A percentile compares a stretch with the other conserved stretches of the same genome.
phyloP scores from a whole-genome alignment of 35 echinoderm and acorn worm genomes.

The Stichopus chloronotus region DNA sequence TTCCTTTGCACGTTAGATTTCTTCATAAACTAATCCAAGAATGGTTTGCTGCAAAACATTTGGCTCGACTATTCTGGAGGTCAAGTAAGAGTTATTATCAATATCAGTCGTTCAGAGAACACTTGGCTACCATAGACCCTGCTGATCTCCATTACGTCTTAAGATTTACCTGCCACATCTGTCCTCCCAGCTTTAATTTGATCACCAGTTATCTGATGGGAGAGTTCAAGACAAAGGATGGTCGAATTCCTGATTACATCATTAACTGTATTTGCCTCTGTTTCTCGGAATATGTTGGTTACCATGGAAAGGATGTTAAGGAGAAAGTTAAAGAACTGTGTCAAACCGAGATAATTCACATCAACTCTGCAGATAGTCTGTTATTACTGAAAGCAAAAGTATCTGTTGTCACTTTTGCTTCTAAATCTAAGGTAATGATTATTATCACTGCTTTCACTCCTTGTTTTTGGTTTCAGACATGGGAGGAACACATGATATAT shows the following conservation, averaged over 20 bases:
- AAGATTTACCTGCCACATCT: neutral
- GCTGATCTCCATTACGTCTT: constrained; percentile 31
- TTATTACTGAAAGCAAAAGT: constrained; percentile 5
- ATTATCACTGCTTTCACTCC: neutral
- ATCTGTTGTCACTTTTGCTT: neutral
- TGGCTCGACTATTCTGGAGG: neutral
- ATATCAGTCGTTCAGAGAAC: neutral
- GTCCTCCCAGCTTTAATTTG: constrained; percentile 1
- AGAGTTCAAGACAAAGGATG: neutral
- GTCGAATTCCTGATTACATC: neutral
- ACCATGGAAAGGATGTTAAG: neutral
- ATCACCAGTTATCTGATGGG: neutral
- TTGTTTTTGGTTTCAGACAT: neutral
- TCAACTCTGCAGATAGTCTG: too few species aligned
- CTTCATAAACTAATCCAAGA: constrained; percentile 41
- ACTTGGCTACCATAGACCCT: neutral
- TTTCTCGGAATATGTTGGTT: neutral
- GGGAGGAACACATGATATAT: too few species aligned
- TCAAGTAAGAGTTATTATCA: neutral
- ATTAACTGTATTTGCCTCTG: constrained; percentile 5
- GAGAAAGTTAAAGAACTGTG: neutral
- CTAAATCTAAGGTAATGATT: neutral
- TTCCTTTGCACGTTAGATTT: neutral
- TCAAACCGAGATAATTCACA: neutral
- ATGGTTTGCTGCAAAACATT: constrained; percentile 21